Conservation (phyloP, 2,888 invertebrate species). For the Nomada ferruginata region DNA sequence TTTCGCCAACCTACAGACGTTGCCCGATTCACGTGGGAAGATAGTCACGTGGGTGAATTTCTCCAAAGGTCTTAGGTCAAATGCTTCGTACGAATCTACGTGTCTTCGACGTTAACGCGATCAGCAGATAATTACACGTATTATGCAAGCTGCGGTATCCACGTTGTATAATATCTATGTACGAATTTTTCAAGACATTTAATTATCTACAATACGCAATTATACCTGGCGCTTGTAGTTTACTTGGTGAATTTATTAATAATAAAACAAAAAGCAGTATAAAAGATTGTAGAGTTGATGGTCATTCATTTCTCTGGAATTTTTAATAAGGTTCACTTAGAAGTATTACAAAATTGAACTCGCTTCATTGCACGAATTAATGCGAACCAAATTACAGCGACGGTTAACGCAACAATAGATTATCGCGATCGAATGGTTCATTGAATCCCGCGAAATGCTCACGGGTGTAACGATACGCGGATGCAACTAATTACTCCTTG, state of each 20-base stretch:
- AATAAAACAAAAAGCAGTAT: too few relatives aligned
- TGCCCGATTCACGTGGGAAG: constrained; percentile 66
- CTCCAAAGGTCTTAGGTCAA: constrained; percentile 65
- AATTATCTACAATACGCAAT: background rate
- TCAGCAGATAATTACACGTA: constrained; percentile 27
- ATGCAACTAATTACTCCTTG: constrained; percentile 46
- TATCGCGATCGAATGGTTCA: constrained; percentile 16
- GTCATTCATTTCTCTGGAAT: background rate
- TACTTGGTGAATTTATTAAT: too few relatives aligned
- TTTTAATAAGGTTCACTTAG: background rate
- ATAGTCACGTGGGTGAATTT: constrained; percentile 66
- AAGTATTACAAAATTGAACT: constrained; percentile 1
- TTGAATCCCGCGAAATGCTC: constrained; percentile 5
- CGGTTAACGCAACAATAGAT: constrained; percentile 4
- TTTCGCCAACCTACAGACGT: constrained; percentile 42
- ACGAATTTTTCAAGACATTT: background rate
- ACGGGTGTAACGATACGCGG: constrained; percentile 47
- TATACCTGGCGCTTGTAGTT: background rate
- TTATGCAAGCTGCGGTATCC: constrained; percentile 14
- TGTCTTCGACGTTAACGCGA: constrained; percentile 39
- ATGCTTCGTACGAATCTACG: constrained; percentile 37
- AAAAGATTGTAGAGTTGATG: background rate
- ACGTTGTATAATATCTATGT: constrained; percentile 17
- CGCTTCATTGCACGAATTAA: background rate
- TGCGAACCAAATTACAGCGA: background rate